These are phyloP conservation scores for Chiridota heheva DNA, from an alignment of 35 echinoderm and acorn worm genomes.

Conservation along the genomic window DNA sequence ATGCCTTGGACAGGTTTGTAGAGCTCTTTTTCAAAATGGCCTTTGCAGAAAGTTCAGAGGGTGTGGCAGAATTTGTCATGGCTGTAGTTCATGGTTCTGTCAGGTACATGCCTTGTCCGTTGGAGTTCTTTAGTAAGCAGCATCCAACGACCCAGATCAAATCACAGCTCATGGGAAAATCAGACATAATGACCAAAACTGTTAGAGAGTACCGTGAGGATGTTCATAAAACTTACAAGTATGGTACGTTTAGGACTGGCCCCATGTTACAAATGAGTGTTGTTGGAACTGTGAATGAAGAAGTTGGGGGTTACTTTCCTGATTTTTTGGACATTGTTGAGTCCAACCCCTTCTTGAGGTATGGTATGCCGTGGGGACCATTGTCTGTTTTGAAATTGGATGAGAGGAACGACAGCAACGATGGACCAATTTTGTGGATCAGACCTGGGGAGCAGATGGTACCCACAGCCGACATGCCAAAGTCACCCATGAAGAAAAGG, in stretches of 20 bases:
- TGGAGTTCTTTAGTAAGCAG: constrained; percentile 66
- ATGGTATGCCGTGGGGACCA: constrained; percentile 94
- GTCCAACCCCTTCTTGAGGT: constrained; percentile 81
- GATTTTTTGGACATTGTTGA: constrained; percentile 81
- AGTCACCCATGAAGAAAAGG: constrained; percentile 91
- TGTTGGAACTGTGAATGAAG: constrained; percentile 97
- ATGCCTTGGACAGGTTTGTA: constrained; percentile 76
- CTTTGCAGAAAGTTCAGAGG: constrained; percentile 65
- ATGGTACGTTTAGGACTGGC: constrained; percentile 81
- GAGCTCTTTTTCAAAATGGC: constrained; percentile 69
- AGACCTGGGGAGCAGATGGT: constrained; percentile 97
- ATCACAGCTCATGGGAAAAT: constrained; percentile 85
- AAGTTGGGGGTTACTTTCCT: constrained; percentile 94
- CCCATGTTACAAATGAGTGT: constrained; percentile 93
- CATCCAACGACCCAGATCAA: constrained; percentile 84
- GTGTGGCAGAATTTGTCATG: constrained; percentile 88
- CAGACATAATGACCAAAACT: constrained; percentile 88
- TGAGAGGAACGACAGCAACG: constrained; percentile 79
- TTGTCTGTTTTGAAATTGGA: constrained; percentile 70
- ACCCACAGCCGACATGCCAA: constrained; percentile 93
- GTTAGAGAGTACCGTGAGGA: constrained; percentile 80
- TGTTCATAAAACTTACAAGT: constrained; percentile 63
- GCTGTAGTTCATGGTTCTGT: constrained; percentile 84
- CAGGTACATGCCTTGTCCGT: constrained; percentile 62
- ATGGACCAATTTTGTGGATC: constrained; percentile 97